Base-by-base conservation (phyloP, 2,888 invertebrate species). In the Drosophila pseudotakahashii region DNA sequence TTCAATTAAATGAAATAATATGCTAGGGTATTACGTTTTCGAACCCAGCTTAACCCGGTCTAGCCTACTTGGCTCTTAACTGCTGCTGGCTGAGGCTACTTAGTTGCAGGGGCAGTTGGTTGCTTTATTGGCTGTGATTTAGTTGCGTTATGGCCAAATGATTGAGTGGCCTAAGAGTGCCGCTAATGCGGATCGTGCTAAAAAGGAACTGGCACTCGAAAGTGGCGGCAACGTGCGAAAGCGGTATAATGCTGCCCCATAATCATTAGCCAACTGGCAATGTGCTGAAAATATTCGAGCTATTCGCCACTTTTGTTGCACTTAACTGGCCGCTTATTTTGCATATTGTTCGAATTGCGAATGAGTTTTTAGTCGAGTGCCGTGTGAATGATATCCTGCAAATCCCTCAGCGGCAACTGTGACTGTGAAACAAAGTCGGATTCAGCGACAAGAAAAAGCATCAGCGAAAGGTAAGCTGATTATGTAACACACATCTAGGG, bases 391-490 rank as follows among this genome's bases (percentile, higher is more conserved):
- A 81, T 75, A 75, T 58, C 70, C 66, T 50, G 39, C 47, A 78
- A 82, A 77, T 82, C 83, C 75, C 48, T 57, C 52, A 73, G 58
- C 73, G 61, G 66, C 50, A 62, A 74, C 67, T 53, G 75, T 52
- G 66, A 68, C 70, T 73, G 53, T 11, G 34, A 67, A 72, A 68
- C 77, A 62, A 77, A 73, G 62, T 70, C 60, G 57, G 30, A 14
- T 39, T 55, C 54, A 51, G 54, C 61, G 64, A 67, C 74, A 63
- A 57, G 50, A 44, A 50, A 57, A 63, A 39, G 55, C 52, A 32
- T 58, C 57, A 63, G 72, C 68, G 63, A 67, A 78, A 85, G 88
- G 70, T 88, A 88, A 88, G 84, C 84, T 76, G 88, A 82, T 88
- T 88, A 84, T 78, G 73, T 80, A 84, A 88, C 78, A 54, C 57